These are phyloP conservation scores for Papilio aristodemus DNA, from an alignment of 1,140 invertebrate species.

Conservation along the genomic window DNA sequence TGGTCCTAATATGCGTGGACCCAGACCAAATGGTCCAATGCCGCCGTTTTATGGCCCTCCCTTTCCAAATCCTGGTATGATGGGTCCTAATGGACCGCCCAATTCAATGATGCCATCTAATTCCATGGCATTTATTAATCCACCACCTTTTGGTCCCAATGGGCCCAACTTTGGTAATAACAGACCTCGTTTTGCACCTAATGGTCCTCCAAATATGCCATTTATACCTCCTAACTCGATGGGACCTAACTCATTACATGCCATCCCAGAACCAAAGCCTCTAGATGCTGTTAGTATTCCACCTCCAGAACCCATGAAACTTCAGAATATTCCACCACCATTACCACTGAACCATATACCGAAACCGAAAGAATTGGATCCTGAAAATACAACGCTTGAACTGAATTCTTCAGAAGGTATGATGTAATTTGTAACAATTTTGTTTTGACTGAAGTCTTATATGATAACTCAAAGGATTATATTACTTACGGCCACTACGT, in stretches of 20 bases:
- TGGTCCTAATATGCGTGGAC: constrained; percentile 60
- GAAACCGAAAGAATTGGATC: constrained; percentile 61
- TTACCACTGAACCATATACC: constrained; percentile 56
- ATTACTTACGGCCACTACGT: too few relatives aligned
- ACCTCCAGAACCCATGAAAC: constrained; percentile 60
- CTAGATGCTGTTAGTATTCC: constrained; percentile 52
- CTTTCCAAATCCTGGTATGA: constrained; percentile 60
- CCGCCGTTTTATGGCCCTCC: constrained; percentile 67
- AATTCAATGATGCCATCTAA: constrained; percentile 63
- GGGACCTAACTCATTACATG: constrained; percentile 41
- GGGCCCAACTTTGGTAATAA: constrained; percentile 43
- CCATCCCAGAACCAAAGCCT: constrained; percentile 56
- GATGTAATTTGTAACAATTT: constrained; percentile 30
- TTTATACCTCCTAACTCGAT: constrained; percentile 49
- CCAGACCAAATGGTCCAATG: constrained; percentile 69
- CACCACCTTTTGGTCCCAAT: constrained; percentile 49
- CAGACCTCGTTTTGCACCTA: constrained; percentile 35
- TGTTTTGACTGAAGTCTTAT: too few relatives aligned
- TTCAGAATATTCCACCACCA: constrained; percentile 64
- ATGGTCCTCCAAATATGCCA: constrained; percentile 48
- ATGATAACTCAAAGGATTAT: too few relatives aligned
- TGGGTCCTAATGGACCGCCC: constrained; percentile 64
- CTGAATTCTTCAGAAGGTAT: constrained; percentile 61
- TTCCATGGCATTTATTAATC: constrained; percentile 50
- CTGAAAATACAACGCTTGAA: constrained; percentile 54